Percentiles rank a stretch among this genome's conserved stretches.
Evolutionary conservation across 2,888 invertebrate genomes (phyloP).

Genomic region (Brachylomia viminalis): DNA sequence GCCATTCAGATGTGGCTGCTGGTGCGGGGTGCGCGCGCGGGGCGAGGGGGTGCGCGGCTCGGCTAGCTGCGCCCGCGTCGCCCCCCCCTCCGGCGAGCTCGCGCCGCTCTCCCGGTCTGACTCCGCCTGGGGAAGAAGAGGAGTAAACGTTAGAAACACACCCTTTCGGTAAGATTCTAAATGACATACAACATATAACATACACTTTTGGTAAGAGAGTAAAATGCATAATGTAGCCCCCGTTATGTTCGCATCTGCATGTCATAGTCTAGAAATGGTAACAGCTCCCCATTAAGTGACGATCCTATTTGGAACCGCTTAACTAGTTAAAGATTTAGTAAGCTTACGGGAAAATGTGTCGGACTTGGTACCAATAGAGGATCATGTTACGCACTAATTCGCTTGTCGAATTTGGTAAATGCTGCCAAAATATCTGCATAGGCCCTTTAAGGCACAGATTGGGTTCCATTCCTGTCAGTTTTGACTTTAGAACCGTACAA

Average conservation of each 20-base stretch:
- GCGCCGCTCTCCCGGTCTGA: constrained; percentile 92
- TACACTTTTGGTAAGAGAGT: not conserved
- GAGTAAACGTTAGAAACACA: not conserved
- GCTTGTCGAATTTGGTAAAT: not conserved
- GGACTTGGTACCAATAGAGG: not conserved
- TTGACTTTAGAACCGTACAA: not conserved
- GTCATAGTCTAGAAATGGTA: not conserved
- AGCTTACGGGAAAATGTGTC: not conserved
- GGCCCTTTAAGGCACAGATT: not conserved
- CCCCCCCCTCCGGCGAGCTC: constrained; percentile 91
- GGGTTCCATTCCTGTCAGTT: not conserved
- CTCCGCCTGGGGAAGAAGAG: constrained; percentile 87
- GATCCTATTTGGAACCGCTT: not conserved
- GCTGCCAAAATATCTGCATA: not conserved
- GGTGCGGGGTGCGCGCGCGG: constrained; percentile 83
- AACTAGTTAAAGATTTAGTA: not conserved
- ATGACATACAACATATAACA: not conserved
- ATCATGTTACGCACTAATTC: not conserved
- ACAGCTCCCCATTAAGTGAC: too few relatives aligned
- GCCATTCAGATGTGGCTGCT: constrained; percentile 88
- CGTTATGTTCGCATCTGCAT: not conserved
- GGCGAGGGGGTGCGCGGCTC: constrained; percentile 86
- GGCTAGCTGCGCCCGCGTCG: constrained; percentile 86
- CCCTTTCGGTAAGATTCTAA: not conserved
- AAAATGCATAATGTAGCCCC: not conserved